Percentiles rank a stretch among this genome's conserved stretches.
Evolutionary conservation across 2,888 invertebrate genomes (phyloP).

Genomic region (Nomada ruficornis): DNA sequence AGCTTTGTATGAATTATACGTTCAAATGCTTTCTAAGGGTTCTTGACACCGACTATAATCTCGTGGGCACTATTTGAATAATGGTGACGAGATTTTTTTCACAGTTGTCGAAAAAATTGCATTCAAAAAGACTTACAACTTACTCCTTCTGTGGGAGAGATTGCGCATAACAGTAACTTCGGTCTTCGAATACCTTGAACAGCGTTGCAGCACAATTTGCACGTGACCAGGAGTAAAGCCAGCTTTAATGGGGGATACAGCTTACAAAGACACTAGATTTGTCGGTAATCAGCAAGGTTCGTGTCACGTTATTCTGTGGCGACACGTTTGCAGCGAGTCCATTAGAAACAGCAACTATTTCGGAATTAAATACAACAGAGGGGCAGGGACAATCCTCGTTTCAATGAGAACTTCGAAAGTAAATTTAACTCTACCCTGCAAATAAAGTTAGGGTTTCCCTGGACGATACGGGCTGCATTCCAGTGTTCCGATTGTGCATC

Average conservation of each 20-base stretch:
- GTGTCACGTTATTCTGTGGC: background rate
- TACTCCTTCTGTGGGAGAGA: background rate
- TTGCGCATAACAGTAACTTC: background rate
- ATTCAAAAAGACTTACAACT: too few relatives aligned
- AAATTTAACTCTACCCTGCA: constrained; percentile 11
- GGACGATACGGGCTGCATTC: background rate
- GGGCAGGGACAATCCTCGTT: background rate
- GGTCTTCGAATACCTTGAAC: background rate
- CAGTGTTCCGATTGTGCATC: constrained; percentile 14
- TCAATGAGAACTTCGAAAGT: constrained; percentile 29
- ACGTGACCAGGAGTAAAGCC: background rate
- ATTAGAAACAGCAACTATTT: background rate
- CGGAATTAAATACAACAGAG: constrained; percentile 8
- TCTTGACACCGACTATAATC: too few relatives aligned
- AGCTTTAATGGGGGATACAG: background rate
- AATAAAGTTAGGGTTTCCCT: constrained; percentile 21
- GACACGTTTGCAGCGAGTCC: background rate
- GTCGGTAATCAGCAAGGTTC: background rate
- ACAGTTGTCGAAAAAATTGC: too few relatives aligned
- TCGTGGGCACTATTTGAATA: too few relatives aligned
- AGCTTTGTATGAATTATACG: background rate
- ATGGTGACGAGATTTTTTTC: too few relatives aligned
- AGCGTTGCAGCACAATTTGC: background rate
- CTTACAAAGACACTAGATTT: background rate
- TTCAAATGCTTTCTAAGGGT: too few relatives aligned